Percentiles rank a stretch among this genome's conserved stretches.
These are phyloP conservation scores for Protobothrops mucrosquamatus DNA, from an alignment of 2,113 vertebrate species.

Conservation along the genomic window DNA sequence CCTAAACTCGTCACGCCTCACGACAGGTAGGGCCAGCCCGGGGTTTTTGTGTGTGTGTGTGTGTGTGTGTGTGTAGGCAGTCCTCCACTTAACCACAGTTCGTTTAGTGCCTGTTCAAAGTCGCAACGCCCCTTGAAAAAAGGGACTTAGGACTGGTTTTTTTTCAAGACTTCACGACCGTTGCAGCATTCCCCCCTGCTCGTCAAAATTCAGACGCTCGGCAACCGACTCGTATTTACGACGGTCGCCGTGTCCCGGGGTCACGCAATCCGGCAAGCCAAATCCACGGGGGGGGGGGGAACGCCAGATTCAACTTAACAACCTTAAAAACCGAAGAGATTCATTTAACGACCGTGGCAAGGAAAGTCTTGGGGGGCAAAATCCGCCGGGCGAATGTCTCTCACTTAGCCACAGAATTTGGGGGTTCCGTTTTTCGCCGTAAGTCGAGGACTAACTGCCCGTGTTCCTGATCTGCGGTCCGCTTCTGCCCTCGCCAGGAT, in stretches of 20 bases:
- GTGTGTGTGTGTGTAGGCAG: too few species aligned
- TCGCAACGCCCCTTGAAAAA: neutral
- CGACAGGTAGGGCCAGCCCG: constrained; percentile 77
- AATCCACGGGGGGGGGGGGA: too few species aligned
- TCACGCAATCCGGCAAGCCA: neutral
- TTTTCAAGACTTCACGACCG: neutral
- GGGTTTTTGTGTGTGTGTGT: too few species aligned
- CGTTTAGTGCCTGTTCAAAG: neutral
- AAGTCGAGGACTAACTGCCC: neutral
- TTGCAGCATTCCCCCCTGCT: too few species aligned
- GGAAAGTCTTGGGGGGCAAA: neutral
- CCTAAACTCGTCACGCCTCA: constrained; percentile 96
- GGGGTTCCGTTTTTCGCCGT: neutral
- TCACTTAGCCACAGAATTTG: neutral
- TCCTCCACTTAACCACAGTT: neutral
- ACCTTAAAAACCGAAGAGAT: neutral
- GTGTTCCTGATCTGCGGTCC: neutral
- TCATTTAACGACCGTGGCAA: neutral
- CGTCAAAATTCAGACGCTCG: neutral
- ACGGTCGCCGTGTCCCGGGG: neutral
- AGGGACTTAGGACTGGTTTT: neutral
- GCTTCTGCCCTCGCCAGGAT: constrained; percentile 71
- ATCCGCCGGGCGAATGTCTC: neutral
- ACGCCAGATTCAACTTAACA: neutral
- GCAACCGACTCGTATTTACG: neutral